These are phyloP conservation scores for Epinotia bilunana DNA, from an alignment of 2,888 invertebrate genomes.

Conservation along the genomic window DNA sequence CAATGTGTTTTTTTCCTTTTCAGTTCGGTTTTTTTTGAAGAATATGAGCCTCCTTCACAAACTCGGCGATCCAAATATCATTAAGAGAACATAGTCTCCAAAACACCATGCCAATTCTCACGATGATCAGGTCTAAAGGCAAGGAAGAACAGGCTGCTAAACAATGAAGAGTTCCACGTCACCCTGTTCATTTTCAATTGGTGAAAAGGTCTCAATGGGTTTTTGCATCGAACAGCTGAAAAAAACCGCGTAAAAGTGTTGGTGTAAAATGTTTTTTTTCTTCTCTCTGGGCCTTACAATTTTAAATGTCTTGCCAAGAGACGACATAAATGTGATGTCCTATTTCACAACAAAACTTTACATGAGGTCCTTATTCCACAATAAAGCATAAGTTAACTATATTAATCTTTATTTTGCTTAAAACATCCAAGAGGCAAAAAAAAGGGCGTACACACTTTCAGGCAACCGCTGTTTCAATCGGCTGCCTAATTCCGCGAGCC, in stretches of 20 bases:
- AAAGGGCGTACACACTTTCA: no score
- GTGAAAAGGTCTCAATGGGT: no score
- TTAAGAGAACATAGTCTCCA: not conserved
- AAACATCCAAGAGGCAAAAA: not conserved
- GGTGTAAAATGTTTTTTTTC: not conserved
- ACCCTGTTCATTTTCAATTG: not conserved
- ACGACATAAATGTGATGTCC: not conserved
- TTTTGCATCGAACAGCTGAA: not conserved
- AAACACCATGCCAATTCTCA: not conserved
- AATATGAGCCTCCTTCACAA: not conserved
- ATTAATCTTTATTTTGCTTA: not conserved
- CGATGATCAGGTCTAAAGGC: not conserved
- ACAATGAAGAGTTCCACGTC: not conserved
- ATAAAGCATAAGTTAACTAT: not conserved
- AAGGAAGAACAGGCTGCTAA: not conserved
- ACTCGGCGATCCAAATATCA: not conserved
- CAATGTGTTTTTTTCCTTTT: not conserved
- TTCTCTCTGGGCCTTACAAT: not conserved
- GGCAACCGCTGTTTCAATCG: no score
- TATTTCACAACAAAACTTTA: slow-evolving; percentile 1
- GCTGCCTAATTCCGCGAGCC: no score
- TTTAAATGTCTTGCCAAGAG: not conserved
- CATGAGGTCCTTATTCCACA: not conserved
- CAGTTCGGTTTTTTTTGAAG: not conserved
- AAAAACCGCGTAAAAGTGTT: slow-evolving; percentile 1